Evolutionary conservation across 2,888 invertebrate genomes (phyloP), one percentile per base, ranked within the genome.

Genomic region (Orchesellides sinensis): DNA sequence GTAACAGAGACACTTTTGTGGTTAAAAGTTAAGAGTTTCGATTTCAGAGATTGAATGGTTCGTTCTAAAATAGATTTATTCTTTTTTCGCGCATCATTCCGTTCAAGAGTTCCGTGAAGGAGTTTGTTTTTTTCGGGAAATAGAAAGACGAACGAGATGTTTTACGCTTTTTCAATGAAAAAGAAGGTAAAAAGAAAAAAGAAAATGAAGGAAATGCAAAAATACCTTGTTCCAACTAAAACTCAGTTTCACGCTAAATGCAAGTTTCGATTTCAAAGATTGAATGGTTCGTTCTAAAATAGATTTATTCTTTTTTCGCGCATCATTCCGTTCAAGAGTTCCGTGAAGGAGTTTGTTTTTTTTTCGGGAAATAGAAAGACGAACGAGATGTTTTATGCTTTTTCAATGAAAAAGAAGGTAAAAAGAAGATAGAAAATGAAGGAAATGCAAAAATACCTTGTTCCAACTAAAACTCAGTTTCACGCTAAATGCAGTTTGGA

Each of bases 11-110:
- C 54, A 23, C 54, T 32, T 63, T 63, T 63, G 59, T 19, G 63
- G 63, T 63, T 40, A 63, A 63, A 63, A 63, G 32, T 32, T 61
- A 10, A 32, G 25, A 63, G 40, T 29, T 59, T 54, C 35, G 40
- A 35, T 59, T 52, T 40, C n/a, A 8, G 12, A 49, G 54, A 65
- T 65, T 66, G 75, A 56, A 75, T 66, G 54, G 54, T 75, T 65
- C 56, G 75, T 75, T 75, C 56, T 56, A 75, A 75, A 75, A 75
- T 75, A 75, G 75, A 75, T 75, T 75, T 65, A 66, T 75, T 21
- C 66, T 66, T 65, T 63, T 54, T 54, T 56, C 63, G 65, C 52
- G 35, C 74, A 63, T 70, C 74, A 74, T 40, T 54, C 65, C 74
- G 21, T 32, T 23, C 54, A 40, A 32, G 6, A 35, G n/a, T 40